Evolutionary conservation across 2,797 vertebrate genomes (phyloP).

Genomic region (Tadarida brasiliensis): DNA sequence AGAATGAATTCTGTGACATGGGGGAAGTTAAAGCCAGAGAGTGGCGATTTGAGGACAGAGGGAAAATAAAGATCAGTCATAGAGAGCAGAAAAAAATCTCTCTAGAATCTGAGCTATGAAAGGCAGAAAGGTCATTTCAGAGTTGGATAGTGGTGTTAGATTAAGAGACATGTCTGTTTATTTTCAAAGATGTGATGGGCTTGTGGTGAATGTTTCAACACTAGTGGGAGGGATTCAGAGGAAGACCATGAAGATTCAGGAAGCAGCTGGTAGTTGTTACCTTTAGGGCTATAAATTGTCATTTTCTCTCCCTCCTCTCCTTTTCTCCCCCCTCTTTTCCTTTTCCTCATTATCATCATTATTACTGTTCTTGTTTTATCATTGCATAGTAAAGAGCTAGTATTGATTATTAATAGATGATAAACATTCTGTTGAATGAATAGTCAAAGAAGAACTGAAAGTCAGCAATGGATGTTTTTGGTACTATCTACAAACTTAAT

Average conservation of each 20-base stretch:
- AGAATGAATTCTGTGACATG: not conserved
- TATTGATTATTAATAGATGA: not conserved
- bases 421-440: not conserved
- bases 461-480: not conserved
- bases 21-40: not conserved
- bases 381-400: not conserved
- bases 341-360: not conserved
- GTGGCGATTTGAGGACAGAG: not conserved
- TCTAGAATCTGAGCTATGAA: not conserved
- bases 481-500: not conserved
- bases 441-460: not conserved
- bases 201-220: not conserved
- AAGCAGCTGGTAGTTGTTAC: not conserved
- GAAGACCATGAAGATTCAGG: not conserved
- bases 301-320: too few species aligned
- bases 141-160: not conserved
- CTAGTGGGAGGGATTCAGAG: not conserved
- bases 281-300: not conserved
- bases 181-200: not conserved
- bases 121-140: not conserved
- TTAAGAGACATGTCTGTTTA: not conserved
- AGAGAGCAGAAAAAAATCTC: not conserved
- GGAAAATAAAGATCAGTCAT: not conserved
- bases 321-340: too few species aligned
- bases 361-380: not conserved